These are phyloP conservation scores for Montipora sp. DNA, from an alignment of 64 coral and sea anemone species.

Conservation along the genomic window DNA sequence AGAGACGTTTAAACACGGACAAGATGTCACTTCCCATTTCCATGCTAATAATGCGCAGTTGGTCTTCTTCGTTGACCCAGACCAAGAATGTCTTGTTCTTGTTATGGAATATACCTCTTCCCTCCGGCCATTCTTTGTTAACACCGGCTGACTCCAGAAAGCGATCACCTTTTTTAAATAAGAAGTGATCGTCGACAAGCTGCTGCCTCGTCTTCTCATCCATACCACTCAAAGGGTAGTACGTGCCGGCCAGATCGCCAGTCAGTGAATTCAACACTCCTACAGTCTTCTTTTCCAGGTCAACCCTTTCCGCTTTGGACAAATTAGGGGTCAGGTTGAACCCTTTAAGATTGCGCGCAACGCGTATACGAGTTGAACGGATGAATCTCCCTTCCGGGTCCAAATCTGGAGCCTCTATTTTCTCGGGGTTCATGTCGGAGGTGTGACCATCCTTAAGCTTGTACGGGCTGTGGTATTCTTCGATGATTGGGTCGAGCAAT, in stretches of 20 bases:
- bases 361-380: conserved; percentile 72
- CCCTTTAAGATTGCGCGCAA: conserved; percentile 69
- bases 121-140: conserved; percentile 91
- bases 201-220: conserved; percentile 80
- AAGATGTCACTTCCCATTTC: conserved; percentile 87
- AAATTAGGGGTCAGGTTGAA: conserved; percentile 57
- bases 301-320: conserved; percentile 50
- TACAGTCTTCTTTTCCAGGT: conserved; percentile 59
- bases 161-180: conserved; percentile 95
- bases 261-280: conserved; percentile 51
- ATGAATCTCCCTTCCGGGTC: conserved; percentile 59
- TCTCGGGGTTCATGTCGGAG: conserved; percentile 63
- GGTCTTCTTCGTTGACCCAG: conserved; percentile 97
- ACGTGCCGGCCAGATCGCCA: conserved; percentile 49
- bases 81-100: conserved; percentile 91
- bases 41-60: conserved; percentile 97
- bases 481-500: conserved; percentile 61
- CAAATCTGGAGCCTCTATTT: conserved; percentile 54
- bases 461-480: conserved; percentile 79
- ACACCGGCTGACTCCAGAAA: conserved; percentile 91
- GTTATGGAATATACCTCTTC: conserved; percentile 94
- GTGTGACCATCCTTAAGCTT: conserved; percentile 47
- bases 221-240: conserved; percentile 87
- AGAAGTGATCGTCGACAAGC: conserved; percentile 91
- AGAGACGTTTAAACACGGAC: conserved; percentile 80